Evolutionary conservation across 2,888 invertebrate genomes (phyloP).

Genomic region (Euphydryas editha): DNA sequence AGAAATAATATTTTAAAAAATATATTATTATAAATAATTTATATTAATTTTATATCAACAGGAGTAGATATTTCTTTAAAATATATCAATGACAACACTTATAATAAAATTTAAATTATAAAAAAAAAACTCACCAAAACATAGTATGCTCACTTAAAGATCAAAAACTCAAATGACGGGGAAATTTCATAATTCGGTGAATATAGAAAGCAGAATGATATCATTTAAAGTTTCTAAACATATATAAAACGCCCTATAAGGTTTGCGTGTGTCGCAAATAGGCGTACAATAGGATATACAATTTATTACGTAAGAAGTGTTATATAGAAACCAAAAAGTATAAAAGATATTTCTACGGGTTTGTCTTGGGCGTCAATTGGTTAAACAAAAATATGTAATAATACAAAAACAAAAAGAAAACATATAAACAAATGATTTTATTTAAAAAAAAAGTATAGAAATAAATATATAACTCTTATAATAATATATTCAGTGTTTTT

Average conservation of each 20-base stretch:
- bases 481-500: no score
- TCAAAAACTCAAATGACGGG: slow-evolving; percentile 31
- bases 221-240: slow-evolving; percentile 44
- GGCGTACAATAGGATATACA: slow-evolving; percentile 25
- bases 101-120: not conserved
- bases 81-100: not conserved
- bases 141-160: slow-evolving; percentile 32
- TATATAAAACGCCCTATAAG: slow-evolving; percentile 31
- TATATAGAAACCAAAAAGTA: no score
- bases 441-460: no score
- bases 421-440: no score
- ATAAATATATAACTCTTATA: no score
- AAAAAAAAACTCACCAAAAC: slow-evolving; percentile 28
- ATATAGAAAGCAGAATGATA: slow-evolving; percentile 56
- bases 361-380: no score
- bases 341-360: no score
- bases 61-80: no score
- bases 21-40: not conserved
- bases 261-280: slow-evolving; percentile 40
- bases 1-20: no score
- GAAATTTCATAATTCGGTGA: slow-evolving; percentile 37
- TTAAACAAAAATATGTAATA: no score
- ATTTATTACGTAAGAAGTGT: not conserved
- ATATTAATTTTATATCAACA: not conserved
- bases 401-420: no score